Evolutionary conservation across 2,888 invertebrate genomes (phyloP).

Genomic region (Athalia circularis): DNA sequence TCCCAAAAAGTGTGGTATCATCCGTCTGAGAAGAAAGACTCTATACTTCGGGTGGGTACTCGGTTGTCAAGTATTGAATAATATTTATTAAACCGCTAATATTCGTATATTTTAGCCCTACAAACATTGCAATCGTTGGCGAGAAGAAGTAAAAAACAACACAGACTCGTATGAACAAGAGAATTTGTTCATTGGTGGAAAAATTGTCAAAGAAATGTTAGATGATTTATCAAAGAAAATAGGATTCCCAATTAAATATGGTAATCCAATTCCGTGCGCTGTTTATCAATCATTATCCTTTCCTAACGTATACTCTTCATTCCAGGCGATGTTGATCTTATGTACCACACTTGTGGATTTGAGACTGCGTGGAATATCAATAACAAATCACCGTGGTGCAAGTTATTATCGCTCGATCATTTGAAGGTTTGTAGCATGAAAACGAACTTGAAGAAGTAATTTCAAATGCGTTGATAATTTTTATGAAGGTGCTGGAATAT

Average conservation of each 20-base stretch:
- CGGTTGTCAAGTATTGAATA: neutral
- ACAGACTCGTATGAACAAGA: constrained; percentile 78
- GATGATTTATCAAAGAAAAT: constrained; percentile 78
- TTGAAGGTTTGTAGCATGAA: constrained; percentile 26
- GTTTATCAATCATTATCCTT: neutral
- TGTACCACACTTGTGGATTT: constrained; percentile 86
- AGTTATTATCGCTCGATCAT: constrained; percentile 79
- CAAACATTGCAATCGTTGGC: constrained; percentile 85
- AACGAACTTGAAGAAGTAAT: too few relatives aligned
- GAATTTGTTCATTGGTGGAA: constrained; percentile 76
- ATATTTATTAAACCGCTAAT: neutral
- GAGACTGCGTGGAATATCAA: constrained; percentile 88
- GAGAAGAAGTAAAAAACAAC: constrained; percentile 82
- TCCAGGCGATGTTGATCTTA: constrained; percentile 78
- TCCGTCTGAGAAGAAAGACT: constrained; percentile 80
- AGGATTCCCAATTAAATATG: constrained; percentile 76
- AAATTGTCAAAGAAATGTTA: constrained; percentile 78
- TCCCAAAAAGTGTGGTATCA: constrained; percentile 80
- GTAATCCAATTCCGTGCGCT: constrained; percentile 52
- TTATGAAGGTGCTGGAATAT: constrained; percentile 82
- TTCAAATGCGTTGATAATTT: constrained; percentile 34
- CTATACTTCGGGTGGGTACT: constrained; percentile 80
- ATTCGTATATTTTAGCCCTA: constrained; percentile 80
- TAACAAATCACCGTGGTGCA: constrained; percentile 86
- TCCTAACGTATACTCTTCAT: too few relatives aligned